Conservation (phyloP, 2,888 invertebrate species). For the Magallana nippona region DNA sequence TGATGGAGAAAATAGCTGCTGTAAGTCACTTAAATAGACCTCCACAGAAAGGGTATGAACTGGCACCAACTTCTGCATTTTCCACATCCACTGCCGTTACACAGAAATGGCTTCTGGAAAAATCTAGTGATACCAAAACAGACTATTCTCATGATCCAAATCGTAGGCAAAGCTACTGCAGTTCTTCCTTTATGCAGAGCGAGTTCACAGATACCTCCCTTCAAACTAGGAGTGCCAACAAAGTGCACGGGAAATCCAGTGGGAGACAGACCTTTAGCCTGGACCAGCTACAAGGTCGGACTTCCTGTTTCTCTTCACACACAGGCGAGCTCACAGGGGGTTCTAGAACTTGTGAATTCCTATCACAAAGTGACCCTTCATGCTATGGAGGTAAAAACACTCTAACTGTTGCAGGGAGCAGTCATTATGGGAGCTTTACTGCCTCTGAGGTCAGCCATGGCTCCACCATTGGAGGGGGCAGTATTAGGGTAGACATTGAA, state of each 20-base stretch:
- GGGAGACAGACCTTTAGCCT: background rate
- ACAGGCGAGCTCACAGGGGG: constrained; percentile 16
- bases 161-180: constrained; percentile 43
- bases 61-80: constrained; percentile 60
- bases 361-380: constrained; percentile 18
- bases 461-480: constrained; percentile 6
- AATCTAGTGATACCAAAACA: constrained; percentile 49
- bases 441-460: background rate
- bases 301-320: constrained; percentile 12
- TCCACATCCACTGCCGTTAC: constrained; percentile 60
- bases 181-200: constrained; percentile 42
- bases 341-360: constrained; percentile 20
- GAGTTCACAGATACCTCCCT: constrained; percentile 33
- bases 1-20: constrained; percentile 57
- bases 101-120: constrained; percentile 51
- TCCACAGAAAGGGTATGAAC: constrained; percentile 52
- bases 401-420: background rate
- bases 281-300: constrained; percentile 8
- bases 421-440: constrained; percentile 19
- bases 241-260: constrained; percentile 8
- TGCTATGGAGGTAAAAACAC: constrained; percentile 15
- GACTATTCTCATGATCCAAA: constrained; percentile 30
- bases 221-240: constrained; percentile 16
- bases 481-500: constrained; percentile 23
- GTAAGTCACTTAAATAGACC: constrained; percentile 53